Evolutionary conservation across 2,888 invertebrate species (phyloP), one percentile per base, ranked within the genome.

Genomic region (Drosophila ochracea): DNA sequence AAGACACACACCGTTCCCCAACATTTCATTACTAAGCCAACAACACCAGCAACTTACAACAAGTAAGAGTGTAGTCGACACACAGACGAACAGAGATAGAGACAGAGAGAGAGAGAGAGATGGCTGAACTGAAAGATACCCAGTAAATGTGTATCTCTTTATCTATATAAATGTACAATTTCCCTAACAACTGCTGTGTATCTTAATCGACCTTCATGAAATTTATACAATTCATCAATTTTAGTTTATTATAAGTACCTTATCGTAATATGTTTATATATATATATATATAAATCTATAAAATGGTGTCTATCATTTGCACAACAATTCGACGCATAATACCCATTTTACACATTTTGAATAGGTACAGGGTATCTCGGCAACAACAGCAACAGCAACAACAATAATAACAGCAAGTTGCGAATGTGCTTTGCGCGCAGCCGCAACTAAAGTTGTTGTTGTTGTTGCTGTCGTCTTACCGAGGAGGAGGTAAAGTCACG

Each of bases 1-100:
- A 57, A 55, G 19, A 55, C 28, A 55, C 19, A 28, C 55, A 75
- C 68, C 76, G 76, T 80, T 82, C 80, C 80, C 73, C 79, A 83
- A 89, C 85, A 84, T 88, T 85, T 85, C 85, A 85, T 85, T 85
- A 88, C 89, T 86, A 89, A 85, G 82, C 81, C 87, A 74, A 73
- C 74, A 64, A 65, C 66, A 67, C 21, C 54, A 53, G 67, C 54
- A 64, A 50, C 71, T 57, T 57, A 57, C 57, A 58, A 43, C 21
- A 19, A 58, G 21, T 16, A 43, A 58, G 37, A 30, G 30, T 57
- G 37, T 11, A 11, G n/a, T 28, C 30, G 13, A 3, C 52, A 47
- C 47, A 25, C 4, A 25, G 55, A 13, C 19, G 25, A 25, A 33
- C 1, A 13, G 13, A 10, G 6, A 11, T 11, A 31, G 21, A 35